phyloP scores from a whole-genome alignment of 1,140 invertebrate genomes.

The Drosophila equinoxialis region DNA sequence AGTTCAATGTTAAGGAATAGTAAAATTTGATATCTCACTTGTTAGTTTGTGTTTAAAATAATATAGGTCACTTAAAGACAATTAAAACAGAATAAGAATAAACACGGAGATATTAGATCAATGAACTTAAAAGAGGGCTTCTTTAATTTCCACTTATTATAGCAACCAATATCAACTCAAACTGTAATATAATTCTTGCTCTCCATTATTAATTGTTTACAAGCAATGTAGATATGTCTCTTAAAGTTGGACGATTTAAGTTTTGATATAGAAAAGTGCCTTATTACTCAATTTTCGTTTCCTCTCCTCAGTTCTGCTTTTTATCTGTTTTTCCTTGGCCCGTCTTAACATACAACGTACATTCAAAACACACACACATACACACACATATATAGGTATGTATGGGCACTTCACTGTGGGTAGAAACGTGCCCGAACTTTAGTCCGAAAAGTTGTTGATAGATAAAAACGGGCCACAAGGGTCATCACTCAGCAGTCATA shows the following conservation, averaged over 20 bases:
- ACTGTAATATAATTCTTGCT: too few species aligned
- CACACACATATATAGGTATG: not conserved
- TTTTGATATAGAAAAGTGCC: not conserved
- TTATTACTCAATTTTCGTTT: not conserved
- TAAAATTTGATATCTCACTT: too few species aligned
- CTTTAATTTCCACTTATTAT: too few species aligned
- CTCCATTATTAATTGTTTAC: too few species aligned
- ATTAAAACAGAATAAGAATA: too few species aligned
- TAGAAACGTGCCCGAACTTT: constrained; percentile 41
- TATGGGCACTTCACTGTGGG: not conserved
- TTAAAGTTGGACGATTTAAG: not conserved
- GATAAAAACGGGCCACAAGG: constrained; percentile 43
- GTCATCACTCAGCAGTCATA: constrained; percentile 34
- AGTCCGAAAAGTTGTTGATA: constrained; percentile 43
- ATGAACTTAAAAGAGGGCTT: too few species aligned
- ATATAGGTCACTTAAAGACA: too few species aligned
- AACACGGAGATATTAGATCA: too few species aligned
- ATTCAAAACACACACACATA: not conserved
- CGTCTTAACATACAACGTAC: not conserved
- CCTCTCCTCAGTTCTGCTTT: too few species aligned
- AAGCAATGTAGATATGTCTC: not conserved
- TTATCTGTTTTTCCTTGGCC: not conserved
- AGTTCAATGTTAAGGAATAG: too few species aligned
- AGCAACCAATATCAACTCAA: too few species aligned
- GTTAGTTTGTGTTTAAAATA: too few species aligned